Evolutionary conservation across 2,113 vertebrate species (phyloP).

Genomic region (Syngnathus floridae): DNA sequence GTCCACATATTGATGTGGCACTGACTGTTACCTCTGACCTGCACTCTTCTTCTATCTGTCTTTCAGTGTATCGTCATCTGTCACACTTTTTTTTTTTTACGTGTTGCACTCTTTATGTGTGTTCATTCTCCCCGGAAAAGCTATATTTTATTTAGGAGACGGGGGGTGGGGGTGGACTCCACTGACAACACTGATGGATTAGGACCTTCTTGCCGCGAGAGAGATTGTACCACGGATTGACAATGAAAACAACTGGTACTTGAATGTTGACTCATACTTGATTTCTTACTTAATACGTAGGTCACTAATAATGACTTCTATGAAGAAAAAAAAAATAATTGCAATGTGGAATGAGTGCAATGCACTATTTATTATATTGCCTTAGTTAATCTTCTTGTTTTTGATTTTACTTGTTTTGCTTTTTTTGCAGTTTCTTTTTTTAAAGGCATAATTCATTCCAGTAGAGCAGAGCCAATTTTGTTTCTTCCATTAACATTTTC

Average conservation of each 20-base stretch:
- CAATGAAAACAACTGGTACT: not conserved
- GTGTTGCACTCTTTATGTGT: not conserved
- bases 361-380: not conserved
- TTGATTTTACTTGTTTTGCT: not conserved
- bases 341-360: not conserved
- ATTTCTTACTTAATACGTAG: not conserved
- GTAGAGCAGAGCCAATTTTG: not conserved
- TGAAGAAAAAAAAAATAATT: not conserved
- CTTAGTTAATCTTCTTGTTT: not conserved
- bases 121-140: not conserved
- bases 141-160: not conserved
- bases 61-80: too few relatives aligned
- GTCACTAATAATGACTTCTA: not conserved
- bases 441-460: not conserved
- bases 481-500: not conserved
- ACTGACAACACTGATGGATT: too few relatives aligned
- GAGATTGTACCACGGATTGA: not conserved
- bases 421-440: not conserved
- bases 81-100: too few relatives aligned
- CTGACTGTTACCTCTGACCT: slow-evolving; percentile 15
- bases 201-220: too few relatives aligned
- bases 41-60: not conserved
- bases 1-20: slow-evolving; percentile 6
- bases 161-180: too few relatives aligned
- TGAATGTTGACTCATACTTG: not conserved